Evolutionary conservation across 2,888 invertebrate genomes (phyloP), one percentile per base, ranked within the genome.

Genomic region (Lacanobia oleracea): DNA sequence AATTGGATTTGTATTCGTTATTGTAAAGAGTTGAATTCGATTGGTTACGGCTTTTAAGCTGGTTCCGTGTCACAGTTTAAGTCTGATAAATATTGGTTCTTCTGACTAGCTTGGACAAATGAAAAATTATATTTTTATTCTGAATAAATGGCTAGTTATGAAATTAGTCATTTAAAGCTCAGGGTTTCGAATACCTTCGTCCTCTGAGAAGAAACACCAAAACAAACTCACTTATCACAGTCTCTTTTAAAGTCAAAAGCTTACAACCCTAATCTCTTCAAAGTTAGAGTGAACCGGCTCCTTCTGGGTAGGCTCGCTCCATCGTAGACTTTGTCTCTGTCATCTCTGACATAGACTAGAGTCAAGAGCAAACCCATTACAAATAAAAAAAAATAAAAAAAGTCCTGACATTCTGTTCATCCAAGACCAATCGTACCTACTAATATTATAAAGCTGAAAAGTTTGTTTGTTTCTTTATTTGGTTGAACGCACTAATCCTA

Each of bases 1-100:
- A 77, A 69, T 75, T 77, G 54, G n/a, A 43, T 43, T 73, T 64
- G 67, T 78, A 62, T 72, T 59, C 54, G 48, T 72, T 66, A 65
- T 62, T 45, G 21, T 59, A 57, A 70, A 69, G 2, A 53, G 53
- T 51, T 43, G 18, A 6, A 67, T 77, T 63, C 14, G 53, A 43
- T 56, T 23, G n/a, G 45, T 27, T 21, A 43, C 16, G 16, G 33
- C 10, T n/a, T 65, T 54, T 50, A 40, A 45, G 23, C 43, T 37
- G 21, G n/a, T 7, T 40, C 33, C n/a, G 23, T 3, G 18, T 16
- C 21, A 16, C 7, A 18, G 6, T 10, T 59, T 59, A 18, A 18
- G 7, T 14, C 14, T 45, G 21, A 1, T 23, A 23, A 23, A 60
- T 23, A 43, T 60, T 40, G 16, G 8, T 45, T 40, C 0, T 23